Conservation (phyloP, 2,888 invertebrate genomes). For the Netelia virgata region DNA sequence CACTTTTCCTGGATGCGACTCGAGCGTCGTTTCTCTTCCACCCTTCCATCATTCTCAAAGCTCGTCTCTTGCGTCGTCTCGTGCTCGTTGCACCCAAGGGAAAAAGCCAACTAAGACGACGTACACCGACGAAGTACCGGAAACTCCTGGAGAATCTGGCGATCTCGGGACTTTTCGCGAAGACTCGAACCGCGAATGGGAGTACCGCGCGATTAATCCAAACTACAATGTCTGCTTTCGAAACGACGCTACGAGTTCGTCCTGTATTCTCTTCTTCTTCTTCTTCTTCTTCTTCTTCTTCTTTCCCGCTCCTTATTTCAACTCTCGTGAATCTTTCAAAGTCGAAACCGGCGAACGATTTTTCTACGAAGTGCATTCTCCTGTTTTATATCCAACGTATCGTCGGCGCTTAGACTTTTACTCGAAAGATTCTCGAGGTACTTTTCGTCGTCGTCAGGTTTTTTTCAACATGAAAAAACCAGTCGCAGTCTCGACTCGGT, state of each 20-base stretch:
- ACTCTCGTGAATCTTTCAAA: background rate
- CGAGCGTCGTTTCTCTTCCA: slow-evolving; percentile 19
- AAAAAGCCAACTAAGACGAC: slow-evolving; percentile 61
- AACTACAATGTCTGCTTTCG: slow-evolving; percentile 43
- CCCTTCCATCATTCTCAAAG: slow-evolving; percentile 52
- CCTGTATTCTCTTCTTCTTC: too few species aligned
- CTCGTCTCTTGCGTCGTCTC: slow-evolving; percentile 63
- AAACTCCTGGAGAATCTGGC: slow-evolving; percentile 52
- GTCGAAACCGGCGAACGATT: slow-evolving; percentile 31
- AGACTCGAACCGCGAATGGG: slow-evolving; percentile 40
- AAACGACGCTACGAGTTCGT: slow-evolving; percentile 18
- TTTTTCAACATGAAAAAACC: background rate
- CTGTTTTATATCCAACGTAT: too few species aligned
- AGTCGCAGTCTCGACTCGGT: too few species aligned
- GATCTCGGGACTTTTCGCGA: slow-evolving; percentile 34
- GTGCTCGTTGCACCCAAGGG: slow-evolving; percentile 24
- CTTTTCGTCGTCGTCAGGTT: background rate
- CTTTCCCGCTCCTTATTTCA: slow-evolving; percentile 26
- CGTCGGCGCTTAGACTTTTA: too few species aligned
- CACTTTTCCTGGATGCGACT: slow-evolving; percentile 46
- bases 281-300: too few species aligned
- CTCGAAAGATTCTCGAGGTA: background rate
- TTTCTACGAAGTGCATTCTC: background rate
- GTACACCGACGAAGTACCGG: slow-evolving; percentile 37
- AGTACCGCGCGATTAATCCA: slow-evolving; percentile 59